phyloP scores from a whole-genome alignment of 2,888 invertebrate species.

The Nymphalis c-album region DNA sequence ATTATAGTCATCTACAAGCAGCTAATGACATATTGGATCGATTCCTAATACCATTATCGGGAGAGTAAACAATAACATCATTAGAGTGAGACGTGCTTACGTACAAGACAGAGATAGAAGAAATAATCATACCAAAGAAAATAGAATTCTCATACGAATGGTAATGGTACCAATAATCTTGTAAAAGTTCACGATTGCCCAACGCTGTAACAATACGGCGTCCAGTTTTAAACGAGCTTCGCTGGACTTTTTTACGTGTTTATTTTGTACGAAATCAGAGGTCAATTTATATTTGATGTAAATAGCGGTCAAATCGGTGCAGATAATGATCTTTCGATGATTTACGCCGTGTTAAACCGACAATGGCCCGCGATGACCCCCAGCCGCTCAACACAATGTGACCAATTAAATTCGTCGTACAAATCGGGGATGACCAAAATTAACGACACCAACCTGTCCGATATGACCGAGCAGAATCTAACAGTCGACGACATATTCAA shows the following conservation, averaged over 20 bases:
- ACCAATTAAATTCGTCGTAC: conserved; percentile 65
- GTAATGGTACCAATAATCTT: conserved; percentile 78
- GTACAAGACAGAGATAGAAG: conserved; percentile 52
- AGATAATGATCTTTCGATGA: conserved; percentile 79
- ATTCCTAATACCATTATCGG: conserved; percentile 67
- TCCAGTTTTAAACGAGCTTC: conserved; percentile 54
- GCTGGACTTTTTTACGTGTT: conserved; percentile 57
- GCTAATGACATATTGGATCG: conserved; percentile 58
- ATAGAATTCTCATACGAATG: conserved; percentile 80
- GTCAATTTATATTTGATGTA: conserved; percentile 53
- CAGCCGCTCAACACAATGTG: conserved; percentile 64
- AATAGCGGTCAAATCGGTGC: conserved; percentile 67
- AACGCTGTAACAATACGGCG: conserved; percentile 70
- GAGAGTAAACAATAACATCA: conserved; percentile 77
- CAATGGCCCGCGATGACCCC: conserved; percentile 71
- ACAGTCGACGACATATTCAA: conserved; percentile 67
- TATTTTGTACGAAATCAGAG: conserved; percentile 48
- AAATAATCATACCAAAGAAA: conserved; percentile 68
- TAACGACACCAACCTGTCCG: conserved; percentile 61
- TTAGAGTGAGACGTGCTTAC: conserved; percentile 56
- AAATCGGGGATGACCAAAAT: conserved; percentile 66
- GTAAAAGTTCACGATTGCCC: conserved; percentile 80
- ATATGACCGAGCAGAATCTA: conserved; percentile 60
- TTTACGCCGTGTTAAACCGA: conserved; percentile 77
- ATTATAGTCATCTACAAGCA: conserved; percentile 5